Evolutionary conservation across 1,140 invertebrate species (phyloP).

Genomic region (Protaetia brevitarsis): DNA sequence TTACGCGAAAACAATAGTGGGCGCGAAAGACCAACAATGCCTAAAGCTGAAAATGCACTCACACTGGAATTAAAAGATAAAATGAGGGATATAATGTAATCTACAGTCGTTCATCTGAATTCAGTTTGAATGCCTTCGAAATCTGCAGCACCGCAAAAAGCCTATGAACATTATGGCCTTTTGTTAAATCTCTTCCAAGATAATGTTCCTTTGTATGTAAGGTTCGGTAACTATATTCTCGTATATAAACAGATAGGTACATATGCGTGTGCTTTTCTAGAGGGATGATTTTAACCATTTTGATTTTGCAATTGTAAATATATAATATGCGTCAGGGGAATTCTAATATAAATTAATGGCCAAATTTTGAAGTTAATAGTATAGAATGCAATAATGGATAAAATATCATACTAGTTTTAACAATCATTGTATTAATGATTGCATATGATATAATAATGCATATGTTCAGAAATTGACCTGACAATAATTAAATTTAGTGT

Average conservation of each 20-base stretch:
- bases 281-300: too few relatives aligned
- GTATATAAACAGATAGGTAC: neutral
- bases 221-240: neutral
- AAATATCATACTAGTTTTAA: too few relatives aligned
- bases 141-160: slow-evolving; percentile 31
- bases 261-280: neutral
- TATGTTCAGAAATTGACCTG: too few relatives aligned
- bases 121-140: slow-evolving; percentile 36
- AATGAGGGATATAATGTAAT: slow-evolving; percentile 38
- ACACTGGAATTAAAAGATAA: slow-evolving; percentile 38
- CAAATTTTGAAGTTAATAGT: too few relatives aligned
- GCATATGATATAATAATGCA: too few relatives aligned
- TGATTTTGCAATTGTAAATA: too few relatives aligned
- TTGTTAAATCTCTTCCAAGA: slow-evolving; percentile 1
- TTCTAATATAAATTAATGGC: too few relatives aligned
- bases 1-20: slow-evolving; percentile 33
- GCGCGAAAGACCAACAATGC: slow-evolving; percentile 38
- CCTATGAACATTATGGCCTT: slow-evolving; percentile 11
- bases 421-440: too few relatives aligned
- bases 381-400: too few relatives aligned
- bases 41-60: slow-evolving; percentile 34
- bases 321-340: too few relatives aligned
- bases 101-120: slow-evolving; percentile 36
- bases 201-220: neutral
- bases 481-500: too few relatives aligned